Conservation (phyloP, 2,113 vertebrate species). For the Phainopepla nitens region DNA sequence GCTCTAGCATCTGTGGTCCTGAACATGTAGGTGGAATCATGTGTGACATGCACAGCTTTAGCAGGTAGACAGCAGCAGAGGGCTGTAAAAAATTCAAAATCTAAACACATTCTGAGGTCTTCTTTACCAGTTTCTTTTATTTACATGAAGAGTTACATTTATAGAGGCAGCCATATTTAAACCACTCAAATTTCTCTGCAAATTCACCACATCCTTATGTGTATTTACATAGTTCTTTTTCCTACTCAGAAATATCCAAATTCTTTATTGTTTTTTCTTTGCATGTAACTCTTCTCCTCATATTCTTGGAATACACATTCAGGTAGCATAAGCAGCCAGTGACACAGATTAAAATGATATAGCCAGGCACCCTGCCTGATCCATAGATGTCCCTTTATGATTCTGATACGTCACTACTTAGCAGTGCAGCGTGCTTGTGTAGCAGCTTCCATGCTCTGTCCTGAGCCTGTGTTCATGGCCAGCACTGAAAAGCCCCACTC, state of each 20-base stretch:
- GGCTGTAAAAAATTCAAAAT: not conserved
- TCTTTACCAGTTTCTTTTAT: not conserved
- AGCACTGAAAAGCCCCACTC: accelerated
- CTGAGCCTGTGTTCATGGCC: not conserved
- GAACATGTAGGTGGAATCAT: not conserved
- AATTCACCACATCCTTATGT: not conserved
- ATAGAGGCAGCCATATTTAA: not conserved
- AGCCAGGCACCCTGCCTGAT: not conserved
- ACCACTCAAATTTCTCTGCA: not conserved
- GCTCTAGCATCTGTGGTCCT: not conserved
- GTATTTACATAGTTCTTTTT: accelerated
- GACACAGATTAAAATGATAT: not conserved
- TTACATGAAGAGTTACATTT: not conserved
- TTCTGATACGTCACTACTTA: not conserved
- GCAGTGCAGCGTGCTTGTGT: not conserved
- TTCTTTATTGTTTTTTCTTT: not conserved
- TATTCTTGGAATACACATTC: not conserved
- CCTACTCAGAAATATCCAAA: not conserved
- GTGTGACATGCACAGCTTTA: not conserved
- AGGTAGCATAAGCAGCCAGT: not conserved
- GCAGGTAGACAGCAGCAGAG: not conserved
- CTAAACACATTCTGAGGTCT: not conserved
- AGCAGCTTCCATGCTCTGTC: not conserved
- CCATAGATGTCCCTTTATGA: not conserved
- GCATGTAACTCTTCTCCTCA: not conserved